Base-by-base conservation (phyloP, 2,888 invertebrate species). In the Zeuzera pyrina region DNA sequence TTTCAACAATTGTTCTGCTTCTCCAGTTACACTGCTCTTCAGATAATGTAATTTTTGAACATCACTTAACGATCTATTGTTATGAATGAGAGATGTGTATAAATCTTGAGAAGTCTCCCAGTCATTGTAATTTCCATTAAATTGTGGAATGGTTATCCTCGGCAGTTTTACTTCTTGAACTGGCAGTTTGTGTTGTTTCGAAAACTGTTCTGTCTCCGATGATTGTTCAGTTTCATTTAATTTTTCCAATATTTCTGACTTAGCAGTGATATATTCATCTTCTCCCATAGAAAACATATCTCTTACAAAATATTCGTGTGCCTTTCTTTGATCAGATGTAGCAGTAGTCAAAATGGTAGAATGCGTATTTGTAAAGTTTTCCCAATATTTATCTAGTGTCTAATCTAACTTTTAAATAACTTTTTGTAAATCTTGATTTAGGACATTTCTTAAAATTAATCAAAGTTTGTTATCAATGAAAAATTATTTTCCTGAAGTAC, bases 21-120 rank as follows among this genome's bases (percentile, higher is more conserved):
- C 46, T 25, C 44, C 40, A 5, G 12, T 26, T 2, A 42, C 12
- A 32, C 39, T 37, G 15, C 24, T 32, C 27, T 42, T 42, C 1
- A 39, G 27, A 36, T 40, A 44, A 31, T 44, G 40, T 11, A 26
- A 26, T 12, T n/a, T 39, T n/a, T n/a, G n/a, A n/a, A n/a, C n/a
- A n/a, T n/a, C n/a, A n/a, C n/a, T n/a, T n/a, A n/a, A n/a, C n/a
- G n/a, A n/a, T n/a, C n/a, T n/a, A n/a, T n/a, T n/a, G n/a, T n/a
- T n/a, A n/a, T n/a, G n/a, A n/a, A n/a, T 34, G n/a, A 43, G 29
- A 6, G 38, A 32, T 6, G 11, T 15, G 27, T 38, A 43, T 5
- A 43, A 26, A 26, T 43, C 41, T 29, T 31, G 23, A 32, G 39
- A 39, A 11, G 31, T 35, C 12, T 33, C 21, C 43, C 37, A 43